These are phyloP conservation scores for Entomyzon cyanotis DNA, from an alignment of 2,113 vertebrate species.

Conservation along the genomic window DNA sequence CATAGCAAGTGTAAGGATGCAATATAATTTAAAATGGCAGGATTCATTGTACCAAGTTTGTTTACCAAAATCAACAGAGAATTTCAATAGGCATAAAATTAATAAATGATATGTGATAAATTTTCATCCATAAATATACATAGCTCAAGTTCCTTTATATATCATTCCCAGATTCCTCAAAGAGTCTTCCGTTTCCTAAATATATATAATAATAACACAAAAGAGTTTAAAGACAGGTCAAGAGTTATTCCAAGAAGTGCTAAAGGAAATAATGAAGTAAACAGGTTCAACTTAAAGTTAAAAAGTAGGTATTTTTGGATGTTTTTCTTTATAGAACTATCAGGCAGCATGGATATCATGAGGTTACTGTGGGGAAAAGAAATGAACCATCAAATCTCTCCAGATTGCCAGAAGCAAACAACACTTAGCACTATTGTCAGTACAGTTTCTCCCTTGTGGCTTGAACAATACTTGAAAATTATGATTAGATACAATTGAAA, in stretches of 20 bases:
- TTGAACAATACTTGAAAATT: not conserved
- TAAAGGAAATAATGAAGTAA: not conserved
- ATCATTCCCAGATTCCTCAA: not conserved
- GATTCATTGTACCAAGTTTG: not conserved
- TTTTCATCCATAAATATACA: not conserved
- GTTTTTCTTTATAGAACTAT: not conserved
- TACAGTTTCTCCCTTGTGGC: not conserved
- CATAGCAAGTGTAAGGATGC: not conserved
- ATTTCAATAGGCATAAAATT: not conserved
- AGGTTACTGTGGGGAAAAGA: not conserved
- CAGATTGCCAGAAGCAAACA: not conserved
- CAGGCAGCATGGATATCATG: not conserved
- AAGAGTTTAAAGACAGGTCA: not conserved
- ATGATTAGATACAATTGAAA: not conserved
- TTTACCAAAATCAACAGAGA: not conserved
- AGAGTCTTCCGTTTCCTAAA: not conserved
- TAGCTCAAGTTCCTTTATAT: not conserved
- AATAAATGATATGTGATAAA: not conserved
- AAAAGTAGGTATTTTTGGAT: not conserved
- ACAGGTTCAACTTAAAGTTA: not conserved
- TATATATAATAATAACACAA: not conserved
- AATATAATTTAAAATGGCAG: not conserved
- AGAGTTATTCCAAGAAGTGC: not conserved
- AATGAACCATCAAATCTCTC: constrained; percentile 40
- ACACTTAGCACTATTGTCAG: not conserved